These are phyloP conservation scores for Oreochromis spilurus DNA, from an alignment of 2,113 vertebrate genomes.

Conservation along the genomic window DNA sequence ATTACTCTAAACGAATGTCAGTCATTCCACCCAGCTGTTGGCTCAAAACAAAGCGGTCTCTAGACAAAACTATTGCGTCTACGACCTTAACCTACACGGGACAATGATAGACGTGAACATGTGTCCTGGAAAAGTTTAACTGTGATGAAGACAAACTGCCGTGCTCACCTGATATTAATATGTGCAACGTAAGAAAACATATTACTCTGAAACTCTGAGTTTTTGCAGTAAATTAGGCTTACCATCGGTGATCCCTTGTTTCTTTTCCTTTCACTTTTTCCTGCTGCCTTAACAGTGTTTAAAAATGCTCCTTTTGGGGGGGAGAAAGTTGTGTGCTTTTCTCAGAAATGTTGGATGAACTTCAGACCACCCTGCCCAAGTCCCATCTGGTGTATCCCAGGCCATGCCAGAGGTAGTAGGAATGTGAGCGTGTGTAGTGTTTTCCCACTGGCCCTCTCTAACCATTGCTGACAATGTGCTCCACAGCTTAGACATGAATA, in stretches of 20 bases:
- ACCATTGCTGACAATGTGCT: constrained; percentile 48
- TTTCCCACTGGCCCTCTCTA: constrained; percentile 48
- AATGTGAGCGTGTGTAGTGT: constrained; percentile 64
- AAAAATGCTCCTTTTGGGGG: constrained; percentile 28
- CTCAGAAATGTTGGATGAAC: constrained; percentile 63
- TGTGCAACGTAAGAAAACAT: background rate
- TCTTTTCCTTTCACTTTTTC: constrained; percentile 22
- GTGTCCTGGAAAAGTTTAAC: constrained; percentile 23
- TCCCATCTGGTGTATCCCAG: constrained; percentile 62
- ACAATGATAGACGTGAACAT: constrained; percentile 58
- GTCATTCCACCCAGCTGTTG: constrained; percentile 74
- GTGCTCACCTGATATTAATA: constrained; percentile 16
- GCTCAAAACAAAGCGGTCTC: constrained; percentile 68
- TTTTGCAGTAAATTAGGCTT: constrained; percentile 24
- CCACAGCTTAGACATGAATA: constrained; percentile 36
- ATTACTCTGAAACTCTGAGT: background rate
- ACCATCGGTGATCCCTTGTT: constrained; percentile 1
- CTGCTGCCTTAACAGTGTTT: constrained; percentile 4
- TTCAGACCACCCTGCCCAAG: constrained; percentile 65
- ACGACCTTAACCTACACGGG: constrained; percentile 23
- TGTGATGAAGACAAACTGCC: constrained; percentile 25
- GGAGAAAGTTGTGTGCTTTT: constrained; percentile 16
- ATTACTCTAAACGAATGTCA: constrained; percentile 73
- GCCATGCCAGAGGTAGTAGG: constrained; percentile 58
- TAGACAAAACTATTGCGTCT: constrained; percentile 64